phyloP scores from a whole-genome alignment of 2,888 invertebrate species.

The Thymelicus sylvestris region DNA sequence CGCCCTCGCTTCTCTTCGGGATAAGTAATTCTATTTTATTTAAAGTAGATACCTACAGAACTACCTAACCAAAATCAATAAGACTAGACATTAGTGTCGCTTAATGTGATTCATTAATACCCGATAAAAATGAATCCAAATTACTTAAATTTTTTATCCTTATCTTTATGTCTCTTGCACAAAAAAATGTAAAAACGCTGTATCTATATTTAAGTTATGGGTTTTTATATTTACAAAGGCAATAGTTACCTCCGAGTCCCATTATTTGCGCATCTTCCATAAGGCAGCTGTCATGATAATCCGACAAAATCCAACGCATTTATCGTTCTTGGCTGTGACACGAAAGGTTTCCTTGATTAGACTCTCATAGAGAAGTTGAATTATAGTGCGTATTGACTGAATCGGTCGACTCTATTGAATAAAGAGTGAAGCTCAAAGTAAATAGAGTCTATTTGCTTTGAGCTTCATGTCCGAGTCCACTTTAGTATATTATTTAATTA shows the following conservation, averaged over 20 bases:
- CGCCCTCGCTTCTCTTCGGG: too few species aligned
- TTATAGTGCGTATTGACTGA: not conserved
- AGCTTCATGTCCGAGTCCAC: not conserved
- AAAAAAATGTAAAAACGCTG: too few species aligned
- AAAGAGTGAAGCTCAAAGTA: too few species aligned
- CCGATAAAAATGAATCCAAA: too few species aligned
- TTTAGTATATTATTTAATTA: not conserved
- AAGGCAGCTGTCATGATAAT: slow-evolving; percentile 3
- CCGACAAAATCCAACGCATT: not conserved
- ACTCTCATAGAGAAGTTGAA: not conserved
- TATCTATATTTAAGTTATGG: too few species aligned
- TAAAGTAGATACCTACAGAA: too few species aligned
- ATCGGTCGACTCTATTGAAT: not conserved
- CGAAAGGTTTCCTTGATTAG: not conserved
- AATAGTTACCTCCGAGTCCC: not conserved
- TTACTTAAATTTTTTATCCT: too few species aligned
- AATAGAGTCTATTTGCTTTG: not conserved
- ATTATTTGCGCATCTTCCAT: not conserved
- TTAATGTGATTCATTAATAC: too few species aligned
- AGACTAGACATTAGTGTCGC: too few species aligned
- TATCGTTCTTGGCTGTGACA: slow-evolving; percentile 1
- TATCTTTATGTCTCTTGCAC: not conserved
- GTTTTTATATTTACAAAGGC: too few species aligned
- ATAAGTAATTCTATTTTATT: too few species aligned
- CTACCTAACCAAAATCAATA: too few species aligned